These are phyloP conservation scores for Drosophila ogumai DNA, from an alignment of 1,140 invertebrate species.

Conservation along the genomic window DNA sequence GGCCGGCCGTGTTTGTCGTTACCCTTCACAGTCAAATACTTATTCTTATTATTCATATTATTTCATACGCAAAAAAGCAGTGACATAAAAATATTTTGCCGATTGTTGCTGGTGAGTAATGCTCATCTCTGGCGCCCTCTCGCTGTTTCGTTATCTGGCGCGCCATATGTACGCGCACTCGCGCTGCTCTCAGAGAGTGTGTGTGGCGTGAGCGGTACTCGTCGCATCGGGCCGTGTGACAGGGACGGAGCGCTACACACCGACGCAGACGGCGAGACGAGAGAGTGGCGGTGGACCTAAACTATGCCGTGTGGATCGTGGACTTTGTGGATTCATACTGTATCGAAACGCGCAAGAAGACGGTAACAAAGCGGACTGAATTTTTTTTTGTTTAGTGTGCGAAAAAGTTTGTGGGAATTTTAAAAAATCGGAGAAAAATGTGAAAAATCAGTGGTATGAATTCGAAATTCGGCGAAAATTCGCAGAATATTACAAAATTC, in stretches of 20 bases:
- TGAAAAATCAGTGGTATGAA: slow-evolving; percentile 79
- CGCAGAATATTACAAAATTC: slow-evolving; percentile 73
- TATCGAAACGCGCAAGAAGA: slow-evolving; percentile 7
- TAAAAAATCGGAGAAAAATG: slow-evolving; percentile 78
- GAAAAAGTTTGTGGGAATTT: slow-evolving; percentile 82
- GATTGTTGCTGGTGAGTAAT: slow-evolving; percentile 5
- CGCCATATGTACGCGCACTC: slow-evolving; percentile 46
- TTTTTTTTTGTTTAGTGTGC: slow-evolving; percentile 84
- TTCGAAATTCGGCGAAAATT: slow-evolving; percentile 73
- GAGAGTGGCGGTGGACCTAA: slow-evolving; percentile 15
- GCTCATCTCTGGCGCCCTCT: slow-evolving; percentile 37
- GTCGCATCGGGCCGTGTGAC: slow-evolving; percentile 20
- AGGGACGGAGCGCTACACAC: slow-evolving; percentile 14
- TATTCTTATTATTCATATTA: neutral
- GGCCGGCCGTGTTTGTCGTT: neutral
- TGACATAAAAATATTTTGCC: slow-evolving; percentile 16
- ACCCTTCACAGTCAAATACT: neutral
- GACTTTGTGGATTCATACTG: neutral
- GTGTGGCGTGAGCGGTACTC: slow-evolving; percentile 47
- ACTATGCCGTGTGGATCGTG: neutral
- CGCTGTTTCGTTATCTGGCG: slow-evolving; percentile 39
- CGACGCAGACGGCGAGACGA: slow-evolving; percentile 3
- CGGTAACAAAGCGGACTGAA: slow-evolving; percentile 81
- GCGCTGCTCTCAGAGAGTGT: slow-evolving; percentile 28
- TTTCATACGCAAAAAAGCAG: neutral